phyloP scores from a whole-genome alignment of 2,797 vertebrate species.

The Semaprochilodus insignis region DNA sequence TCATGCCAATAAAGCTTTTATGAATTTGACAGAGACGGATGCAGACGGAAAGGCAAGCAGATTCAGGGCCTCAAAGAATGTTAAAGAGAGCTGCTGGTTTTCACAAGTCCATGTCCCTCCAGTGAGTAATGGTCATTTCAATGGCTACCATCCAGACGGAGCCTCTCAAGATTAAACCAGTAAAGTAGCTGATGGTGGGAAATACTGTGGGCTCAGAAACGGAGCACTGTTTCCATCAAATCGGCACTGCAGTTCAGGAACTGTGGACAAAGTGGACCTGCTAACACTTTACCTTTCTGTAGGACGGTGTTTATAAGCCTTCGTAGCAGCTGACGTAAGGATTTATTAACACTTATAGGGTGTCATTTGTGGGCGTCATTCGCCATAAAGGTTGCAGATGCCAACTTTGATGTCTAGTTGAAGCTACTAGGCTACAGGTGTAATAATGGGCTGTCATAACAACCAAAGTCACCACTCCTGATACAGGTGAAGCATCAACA shows the following conservation, averaged over 20 bases:
- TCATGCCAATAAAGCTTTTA: background rate
- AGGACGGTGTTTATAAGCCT: background rate
- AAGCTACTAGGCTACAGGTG: too few species aligned
- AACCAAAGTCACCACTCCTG: too few species aligned
- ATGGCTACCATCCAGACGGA: background rate
- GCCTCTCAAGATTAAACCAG: background rate
- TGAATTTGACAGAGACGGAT: background rate
- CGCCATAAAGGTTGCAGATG: too few species aligned
- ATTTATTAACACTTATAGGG: too few species aligned
- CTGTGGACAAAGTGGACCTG: background rate
- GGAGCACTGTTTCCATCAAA: background rate
- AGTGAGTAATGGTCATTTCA: background rate
- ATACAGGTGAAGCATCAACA: too few species aligned
- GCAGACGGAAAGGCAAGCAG: background rate
- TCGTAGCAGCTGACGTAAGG: background rate
- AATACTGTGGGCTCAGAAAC: background rate
- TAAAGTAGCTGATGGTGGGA: background rate
- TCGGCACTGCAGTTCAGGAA: too few species aligned
- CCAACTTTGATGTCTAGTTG: too few species aligned
- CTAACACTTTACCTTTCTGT: background rate
- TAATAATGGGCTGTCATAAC: too few species aligned
- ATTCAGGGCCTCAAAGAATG: constrained; percentile 13
- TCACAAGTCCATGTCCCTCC: constrained; percentile 25
- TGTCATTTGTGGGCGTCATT: too few species aligned
- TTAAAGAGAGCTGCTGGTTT: constrained; percentile 26